Evolutionary conservation across 2,113 vertebrate species (phyloP), one percentile per base, ranked within the genome.

Genomic region (Ammodytes dubius): DNA sequence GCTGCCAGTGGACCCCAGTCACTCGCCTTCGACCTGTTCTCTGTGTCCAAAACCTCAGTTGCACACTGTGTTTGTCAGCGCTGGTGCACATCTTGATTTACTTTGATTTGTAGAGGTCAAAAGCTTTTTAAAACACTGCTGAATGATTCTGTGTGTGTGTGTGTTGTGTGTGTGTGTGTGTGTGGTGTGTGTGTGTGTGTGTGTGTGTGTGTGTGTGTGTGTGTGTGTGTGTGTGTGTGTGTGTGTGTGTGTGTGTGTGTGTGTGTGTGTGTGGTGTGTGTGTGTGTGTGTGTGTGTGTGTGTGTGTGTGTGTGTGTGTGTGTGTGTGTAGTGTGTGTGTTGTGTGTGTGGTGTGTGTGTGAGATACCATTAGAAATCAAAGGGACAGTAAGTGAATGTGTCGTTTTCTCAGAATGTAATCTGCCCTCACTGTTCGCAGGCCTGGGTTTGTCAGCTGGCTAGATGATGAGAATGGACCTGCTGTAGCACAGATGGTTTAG

Each of bases 391-490:
- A 74, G 70, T 74, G 61, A 19, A 61, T 68, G 67, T 79, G 78
- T 63, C 27, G 59, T 82, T 87, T 82, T 79, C 81, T 79, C 80
- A 49, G 76, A 82, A 76, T 81, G 57, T 87, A 87, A 88, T 87
- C 78, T 81, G 75, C 17, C 72, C 64, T 76, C 39, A 87, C 50
- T 81, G 61, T 69, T 74, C 11, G 59, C 77, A 77, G 81, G 67
- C 64, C 66, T 77, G 79, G 76, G 83, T 83, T 83, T 73, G 79
- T 91, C 75, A 84, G 73, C 70, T 77, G 82, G 81, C 73, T 69
- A 79, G 79, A 72, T 83, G 82, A 87, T 79, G 84, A 90, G 84
- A 80, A 80, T 67, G 58, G 53, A 78, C 81, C 77, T 81, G 76
- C 82, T 82, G 77, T 60, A 85, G 77, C 66, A 79, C 84, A 84